phyloP scores from a whole-genome alignment of 2,113 vertebrate genomes.

The Tragelaphus buxtoni region DNA sequence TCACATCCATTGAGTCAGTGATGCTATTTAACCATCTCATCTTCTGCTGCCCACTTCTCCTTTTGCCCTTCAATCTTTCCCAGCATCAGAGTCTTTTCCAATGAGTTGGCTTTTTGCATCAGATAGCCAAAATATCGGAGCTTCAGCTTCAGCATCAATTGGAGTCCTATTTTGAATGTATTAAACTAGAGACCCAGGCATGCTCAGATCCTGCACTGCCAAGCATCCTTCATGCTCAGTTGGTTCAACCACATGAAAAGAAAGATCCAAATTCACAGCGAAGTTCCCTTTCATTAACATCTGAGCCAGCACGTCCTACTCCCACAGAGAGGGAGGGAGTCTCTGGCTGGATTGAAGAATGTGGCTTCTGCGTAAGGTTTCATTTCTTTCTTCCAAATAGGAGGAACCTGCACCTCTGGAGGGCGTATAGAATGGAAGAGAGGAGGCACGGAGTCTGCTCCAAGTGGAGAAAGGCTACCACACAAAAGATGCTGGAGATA shows the following conservation, averaged over 20 bases:
- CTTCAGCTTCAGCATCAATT: background rate
- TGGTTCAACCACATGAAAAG: background rate
- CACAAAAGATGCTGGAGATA: background rate
- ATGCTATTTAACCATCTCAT: background rate
- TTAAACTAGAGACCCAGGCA: background rate
- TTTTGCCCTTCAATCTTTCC: background rate
- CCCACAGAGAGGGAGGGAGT: background rate
- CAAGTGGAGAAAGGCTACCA: background rate
- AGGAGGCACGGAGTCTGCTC: background rate
- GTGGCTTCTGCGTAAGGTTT: background rate
- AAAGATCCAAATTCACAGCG: background rate
- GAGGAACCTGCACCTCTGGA: background rate
- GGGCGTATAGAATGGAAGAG: background rate
- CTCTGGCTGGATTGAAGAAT: background rate
- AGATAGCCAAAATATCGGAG: background rate
- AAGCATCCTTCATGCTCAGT: background rate
- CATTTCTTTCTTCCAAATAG: background rate
- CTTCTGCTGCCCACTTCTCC: background rate
- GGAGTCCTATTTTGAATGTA: background rate
- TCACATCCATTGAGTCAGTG: background rate
- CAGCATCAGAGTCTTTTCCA: background rate
- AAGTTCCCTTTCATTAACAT: background rate
- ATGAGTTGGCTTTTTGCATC: background rate
- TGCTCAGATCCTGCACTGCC: background rate
- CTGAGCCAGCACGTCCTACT: background rate